Conservation (phyloP, 2,797 vertebrate genomes). For the Sebastolobus alascanus region DNA sequence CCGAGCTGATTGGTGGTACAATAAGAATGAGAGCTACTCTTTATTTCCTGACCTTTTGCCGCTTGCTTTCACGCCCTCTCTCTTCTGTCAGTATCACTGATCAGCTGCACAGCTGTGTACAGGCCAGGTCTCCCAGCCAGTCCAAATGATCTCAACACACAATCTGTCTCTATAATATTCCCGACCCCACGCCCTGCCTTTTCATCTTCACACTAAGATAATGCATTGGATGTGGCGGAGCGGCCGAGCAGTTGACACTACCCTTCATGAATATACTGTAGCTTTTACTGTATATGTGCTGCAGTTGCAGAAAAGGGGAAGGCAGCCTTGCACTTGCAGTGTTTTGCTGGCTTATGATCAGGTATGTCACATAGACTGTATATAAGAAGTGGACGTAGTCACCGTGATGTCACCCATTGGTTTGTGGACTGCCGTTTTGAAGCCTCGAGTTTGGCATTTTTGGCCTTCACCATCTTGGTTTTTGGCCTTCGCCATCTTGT, state of each 20-base stretch:
- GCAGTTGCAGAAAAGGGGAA: conserved; percentile 23
- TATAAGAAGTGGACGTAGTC: too few species aligned
- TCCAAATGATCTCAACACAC: conserved; percentile 76
- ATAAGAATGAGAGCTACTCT: conserved; percentile 81
- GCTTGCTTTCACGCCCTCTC: conserved; percentile 62
- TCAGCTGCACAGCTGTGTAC: conserved; percentile 76
- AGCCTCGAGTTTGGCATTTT: too few species aligned
- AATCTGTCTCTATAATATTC: conserved; percentile 78
- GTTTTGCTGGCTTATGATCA: conserved; percentile 39
- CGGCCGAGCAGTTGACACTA: conserved; percentile 63
- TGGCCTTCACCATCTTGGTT: too few species aligned
- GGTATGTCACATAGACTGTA: conserved; percentile 1
- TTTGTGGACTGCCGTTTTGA: too few species aligned
- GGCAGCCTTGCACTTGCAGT: conserved; percentile 30
- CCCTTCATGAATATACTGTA: conserved; percentile 67
- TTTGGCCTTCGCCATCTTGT: too few species aligned
- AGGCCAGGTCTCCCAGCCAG: conserved; percentile 61
- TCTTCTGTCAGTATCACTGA: conserved; percentile 81
- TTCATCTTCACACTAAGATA: conserved; percentile 74
- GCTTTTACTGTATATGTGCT: conserved; percentile 50
- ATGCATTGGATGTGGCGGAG: conserved; percentile 74
- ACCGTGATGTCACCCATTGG: too few species aligned
- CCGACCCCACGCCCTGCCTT: conserved; percentile 65
- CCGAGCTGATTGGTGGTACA: conserved; percentile 82
- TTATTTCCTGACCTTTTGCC: conserved; percentile 86